A percentile compares a stretch with the other conserved stretches of the same genome.
These are phyloP conservation scores for Mungos mungo DNA, from an alignment of 2,113 vertebrate species.

Conservation along the genomic window DNA sequence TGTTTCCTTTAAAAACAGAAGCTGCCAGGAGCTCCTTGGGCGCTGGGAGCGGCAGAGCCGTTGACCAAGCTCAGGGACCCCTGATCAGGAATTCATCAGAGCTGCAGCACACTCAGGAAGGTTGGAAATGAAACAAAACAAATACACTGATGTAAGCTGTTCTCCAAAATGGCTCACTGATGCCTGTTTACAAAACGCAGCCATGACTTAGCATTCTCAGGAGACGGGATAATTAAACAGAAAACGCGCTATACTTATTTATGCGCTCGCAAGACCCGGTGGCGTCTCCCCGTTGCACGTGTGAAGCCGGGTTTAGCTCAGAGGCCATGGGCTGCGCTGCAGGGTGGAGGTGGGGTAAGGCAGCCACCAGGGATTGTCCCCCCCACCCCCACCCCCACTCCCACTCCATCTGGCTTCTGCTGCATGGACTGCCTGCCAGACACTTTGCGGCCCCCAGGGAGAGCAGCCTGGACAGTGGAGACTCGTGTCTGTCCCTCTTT, in stretches of 20 bases:
- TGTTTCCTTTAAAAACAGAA: background rate
- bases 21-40: background rate
- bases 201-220: slow-evolving; percentile 69
- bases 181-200: slow-evolving; percentile 80
- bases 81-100: slow-evolving; percentile 65
- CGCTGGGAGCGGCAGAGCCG: slow-evolving; percentile 5
- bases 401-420: background rate
- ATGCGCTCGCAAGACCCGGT: slow-evolving; percentile 59
- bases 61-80: slow-evolving; percentile 54
- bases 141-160: slow-evolving; percentile 74
- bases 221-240: slow-evolving; percentile 82
- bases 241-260: slow-evolving; percentile 80
- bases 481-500: background rate
- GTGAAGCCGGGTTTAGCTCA: background rate
- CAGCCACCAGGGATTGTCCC: background rate
- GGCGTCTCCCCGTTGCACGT: slow-evolving; percentile 59
- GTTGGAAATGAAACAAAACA: slow-evolving; percentile 74
- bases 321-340: background rate
- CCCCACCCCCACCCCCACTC: no score
- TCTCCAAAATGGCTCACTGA: slow-evolving; percentile 77
- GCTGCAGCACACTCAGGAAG: slow-evolving; percentile 40
- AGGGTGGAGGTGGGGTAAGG: background rate
- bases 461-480: background rate
- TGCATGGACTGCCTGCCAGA: background rate
- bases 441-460: background rate